phyloP scores from a whole-genome alignment of 2,888 invertebrate species.

The Eurytoma californica region DNA sequence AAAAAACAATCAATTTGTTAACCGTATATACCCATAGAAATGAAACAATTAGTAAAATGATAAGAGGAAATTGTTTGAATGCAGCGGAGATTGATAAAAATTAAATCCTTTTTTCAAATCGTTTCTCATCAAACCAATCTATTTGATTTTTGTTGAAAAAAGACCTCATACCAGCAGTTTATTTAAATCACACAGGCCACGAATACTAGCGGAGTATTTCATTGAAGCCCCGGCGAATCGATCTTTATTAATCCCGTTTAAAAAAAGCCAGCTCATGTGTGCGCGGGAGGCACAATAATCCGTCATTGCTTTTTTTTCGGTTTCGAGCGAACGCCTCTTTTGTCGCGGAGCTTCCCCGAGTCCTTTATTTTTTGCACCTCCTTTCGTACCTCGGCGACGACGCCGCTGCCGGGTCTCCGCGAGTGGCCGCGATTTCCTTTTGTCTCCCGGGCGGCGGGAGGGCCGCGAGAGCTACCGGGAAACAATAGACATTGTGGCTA shows the following conservation, averaged over 20 bases:
- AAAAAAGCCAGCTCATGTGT: neutral
- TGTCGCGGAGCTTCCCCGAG: neutral
- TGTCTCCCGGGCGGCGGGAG: conserved; percentile 56
- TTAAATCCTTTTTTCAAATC: neutral
- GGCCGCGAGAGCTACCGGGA: conserved; percentile 59
- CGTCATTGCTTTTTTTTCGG: conserved; percentile 10
- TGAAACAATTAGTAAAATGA: no score
- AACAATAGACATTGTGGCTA: conserved; percentile 74
- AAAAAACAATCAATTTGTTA: neutral
- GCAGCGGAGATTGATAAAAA: neutral
- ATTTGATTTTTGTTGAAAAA: conserved; percentile 13
- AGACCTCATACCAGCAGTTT: neutral
- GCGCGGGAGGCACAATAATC: neutral
- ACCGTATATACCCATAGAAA: no score
- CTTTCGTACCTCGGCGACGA: neutral
- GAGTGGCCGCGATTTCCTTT: conserved; percentile 59
- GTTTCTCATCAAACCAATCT: neutral
- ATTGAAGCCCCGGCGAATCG: conserved; percentile 35
- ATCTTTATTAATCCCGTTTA: conserved; percentile 44
- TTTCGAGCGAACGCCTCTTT: conserved; percentile 28
- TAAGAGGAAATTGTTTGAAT: no score
- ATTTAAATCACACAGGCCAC: conserved; percentile 18
- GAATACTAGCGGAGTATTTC: neutral
- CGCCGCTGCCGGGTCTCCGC: conserved; percentile 13
- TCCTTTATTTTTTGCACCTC: conserved; percentile 18